These are phyloP conservation scores for Leucoraja ocellata DNA, from an alignment of 2,797 vertebrate species.

Conservation along the genomic window DNA sequence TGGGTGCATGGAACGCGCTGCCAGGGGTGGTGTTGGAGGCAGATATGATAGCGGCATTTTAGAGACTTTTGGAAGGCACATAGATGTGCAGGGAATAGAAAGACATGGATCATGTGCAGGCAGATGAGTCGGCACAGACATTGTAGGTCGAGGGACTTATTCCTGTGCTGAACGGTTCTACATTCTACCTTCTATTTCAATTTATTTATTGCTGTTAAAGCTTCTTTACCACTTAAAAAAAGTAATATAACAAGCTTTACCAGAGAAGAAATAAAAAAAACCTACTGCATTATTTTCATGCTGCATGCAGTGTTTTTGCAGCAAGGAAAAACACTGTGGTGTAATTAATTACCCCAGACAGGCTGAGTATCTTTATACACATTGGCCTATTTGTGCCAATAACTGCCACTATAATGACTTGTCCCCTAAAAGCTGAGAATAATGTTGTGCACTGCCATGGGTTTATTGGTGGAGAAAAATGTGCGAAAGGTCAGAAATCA, in stretches of 20 bases:
- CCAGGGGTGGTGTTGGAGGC: no score
- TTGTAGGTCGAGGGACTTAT: no score
- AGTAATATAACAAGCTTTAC: not conserved
- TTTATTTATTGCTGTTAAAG: not conserved
- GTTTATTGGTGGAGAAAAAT: not conserved
- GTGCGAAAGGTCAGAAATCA: no score
- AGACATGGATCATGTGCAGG: no score
- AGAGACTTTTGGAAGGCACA: no score
- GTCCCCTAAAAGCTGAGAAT: not conserved
- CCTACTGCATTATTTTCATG: not conserved
- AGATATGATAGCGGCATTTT: no score
- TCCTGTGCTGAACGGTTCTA: no score
- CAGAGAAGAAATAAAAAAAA: not conserved
- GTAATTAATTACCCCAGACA: not conserved
- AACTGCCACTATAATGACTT: not conserved
- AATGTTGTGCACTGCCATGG: not conserved
- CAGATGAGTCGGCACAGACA: no score
- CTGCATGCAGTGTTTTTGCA: not conserved
- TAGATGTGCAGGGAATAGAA: no score
- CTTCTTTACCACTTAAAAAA: not conserved
- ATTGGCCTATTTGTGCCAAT: not conserved
- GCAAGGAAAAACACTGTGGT: not conserved
- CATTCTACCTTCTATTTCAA: no score
- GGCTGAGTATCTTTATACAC: not conserved
- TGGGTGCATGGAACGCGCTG: no score